A percentile compares a stretch with the other conserved stretches of the same genome.
phyloP scores from a whole-genome alignment of 2,888 invertebrate species.

The Stramonita haemastoma region DNA sequence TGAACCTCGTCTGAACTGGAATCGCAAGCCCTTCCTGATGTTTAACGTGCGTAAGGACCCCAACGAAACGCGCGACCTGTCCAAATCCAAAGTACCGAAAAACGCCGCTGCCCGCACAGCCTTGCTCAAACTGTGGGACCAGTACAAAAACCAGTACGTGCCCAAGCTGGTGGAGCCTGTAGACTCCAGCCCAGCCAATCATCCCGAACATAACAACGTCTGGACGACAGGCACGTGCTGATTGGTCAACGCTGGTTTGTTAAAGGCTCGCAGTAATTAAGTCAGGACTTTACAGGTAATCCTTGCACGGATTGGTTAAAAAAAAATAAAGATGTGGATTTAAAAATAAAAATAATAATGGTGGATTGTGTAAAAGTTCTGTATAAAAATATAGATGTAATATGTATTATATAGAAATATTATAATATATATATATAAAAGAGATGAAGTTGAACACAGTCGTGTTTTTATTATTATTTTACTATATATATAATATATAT shows the following conservation, averaged over 20 bases:
- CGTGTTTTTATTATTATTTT: too few species aligned
- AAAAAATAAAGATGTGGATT: too few species aligned
- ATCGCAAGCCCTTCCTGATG: not conserved
- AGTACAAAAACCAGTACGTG: not conserved
- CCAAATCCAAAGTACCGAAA: not conserved
- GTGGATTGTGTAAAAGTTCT: too few species aligned
- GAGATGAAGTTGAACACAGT: too few species aligned
- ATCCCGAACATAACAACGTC: conserved; percentile 5
- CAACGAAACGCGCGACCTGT: not conserved
- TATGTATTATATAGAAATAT: too few species aligned
- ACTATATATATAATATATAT: too few species aligned
- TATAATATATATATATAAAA: too few species aligned
- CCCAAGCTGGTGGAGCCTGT: not conserved
- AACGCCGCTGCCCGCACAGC: not conserved
- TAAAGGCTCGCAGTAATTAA: not conserved
- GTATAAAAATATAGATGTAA: too few species aligned
- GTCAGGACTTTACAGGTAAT: too few species aligned
- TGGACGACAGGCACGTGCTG: conserved; percentile 10
- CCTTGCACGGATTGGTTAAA: too few species aligned
- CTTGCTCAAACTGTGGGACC: not conserved
- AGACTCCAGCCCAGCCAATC: conserved; percentile 9
- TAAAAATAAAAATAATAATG: too few species aligned
- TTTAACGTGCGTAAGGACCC: conserved; percentile 16
- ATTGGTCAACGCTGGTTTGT: not conserved
- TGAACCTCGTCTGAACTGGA: not conserved